Base-by-base conservation (phyloP, 1,140 invertebrate species). In the Mizuhopecten yessoensis region DNA sequence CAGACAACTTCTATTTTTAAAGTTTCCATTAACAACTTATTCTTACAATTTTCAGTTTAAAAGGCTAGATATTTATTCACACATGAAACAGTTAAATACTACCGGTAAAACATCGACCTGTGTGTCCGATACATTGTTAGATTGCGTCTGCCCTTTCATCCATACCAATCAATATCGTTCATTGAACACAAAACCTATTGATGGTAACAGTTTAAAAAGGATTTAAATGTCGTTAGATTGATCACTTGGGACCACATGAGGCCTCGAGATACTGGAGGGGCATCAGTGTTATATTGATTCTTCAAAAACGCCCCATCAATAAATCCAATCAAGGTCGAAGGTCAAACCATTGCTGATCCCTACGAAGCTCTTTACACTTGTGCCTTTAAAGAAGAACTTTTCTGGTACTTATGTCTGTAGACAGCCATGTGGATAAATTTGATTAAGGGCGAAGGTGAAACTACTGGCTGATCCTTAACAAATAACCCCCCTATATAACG, bases 171-270 rank as follows among this genome's bases (percentile, higher is more conserved):
- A 75, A 75, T 75, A 75, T 2, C n/a, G 23, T n/a, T 75, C n/a
- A n/a, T 75, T 29, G 57, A 75, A 75, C 57, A 75, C 23, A 75
- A 75, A 5, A 75, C n/a, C 57, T 29, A 75, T 75, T 75, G 57
- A 75, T 75, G 57, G 57, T 75, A 75, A 29, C 57, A 75, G n/a
- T 75, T 75, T 75, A 75, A 75, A 75, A 75, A 75, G 23, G 57
- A 17, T 75, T 75, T 75, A 75, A 75, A 75, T 75, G 57, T 29
- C 29, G 57, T 29, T 0, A 75, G 57, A 75, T 75, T 75, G 57
- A 75, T 75, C 57, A 75, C 57, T 1, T 23, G 29, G 5, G 57
- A 75, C 5, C 23, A 75, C 57, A 75, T n/a, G 11, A 75, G 57
- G 57, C 57, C 57, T 29, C 5, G 29, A 75, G 1, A 23, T 75